Percentiles rank a stretch among this genome's conserved stretches.
Conservation (phyloP, 2,888 invertebrate genomes). For the Oxycera nigricornis region DNA sequence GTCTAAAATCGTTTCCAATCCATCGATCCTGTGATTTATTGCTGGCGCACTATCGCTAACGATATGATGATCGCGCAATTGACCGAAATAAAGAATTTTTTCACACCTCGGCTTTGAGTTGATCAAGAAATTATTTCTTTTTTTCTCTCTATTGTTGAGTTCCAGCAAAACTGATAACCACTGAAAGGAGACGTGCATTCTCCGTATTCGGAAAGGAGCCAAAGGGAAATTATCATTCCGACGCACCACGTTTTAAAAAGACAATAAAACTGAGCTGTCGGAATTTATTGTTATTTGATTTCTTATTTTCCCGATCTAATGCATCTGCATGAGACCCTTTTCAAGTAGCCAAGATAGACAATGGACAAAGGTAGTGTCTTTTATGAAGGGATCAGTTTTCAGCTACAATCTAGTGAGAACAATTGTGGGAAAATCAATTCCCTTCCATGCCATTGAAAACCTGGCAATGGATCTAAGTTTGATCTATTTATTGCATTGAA, state of each 20-base stretch:
- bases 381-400: neutral
- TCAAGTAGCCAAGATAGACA: neutral
- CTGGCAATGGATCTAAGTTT: too few relatives aligned
- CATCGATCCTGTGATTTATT: slow-evolving; percentile 33
- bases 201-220: neutral
- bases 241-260: neutral
- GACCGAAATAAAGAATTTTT: slow-evolving; percentile 28
- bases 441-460: too few relatives aligned
- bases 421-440: neutral
- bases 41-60: slow-evolving; percentile 32
- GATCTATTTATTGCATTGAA: too few relatives aligned
- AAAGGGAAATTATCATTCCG: neutral
- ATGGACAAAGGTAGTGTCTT: neutral
- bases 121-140: slow-evolving; percentile 3
- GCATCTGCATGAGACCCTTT: slow-evolving; percentile 9
- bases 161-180: neutral
- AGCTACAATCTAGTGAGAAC: neutral
- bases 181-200: neutral
- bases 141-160: neutral
- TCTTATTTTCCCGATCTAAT: neutral
- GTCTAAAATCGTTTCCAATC: slow-evolving; percentile 32
- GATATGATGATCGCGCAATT: slow-evolving; percentile 28
- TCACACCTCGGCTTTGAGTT: slow-evolving; percentile 29
- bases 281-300: neutral
- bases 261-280: neutral